Base-by-base conservation (phyloP, 92 coral and sea anemone species). In the Paragorgia papillata region DNA sequence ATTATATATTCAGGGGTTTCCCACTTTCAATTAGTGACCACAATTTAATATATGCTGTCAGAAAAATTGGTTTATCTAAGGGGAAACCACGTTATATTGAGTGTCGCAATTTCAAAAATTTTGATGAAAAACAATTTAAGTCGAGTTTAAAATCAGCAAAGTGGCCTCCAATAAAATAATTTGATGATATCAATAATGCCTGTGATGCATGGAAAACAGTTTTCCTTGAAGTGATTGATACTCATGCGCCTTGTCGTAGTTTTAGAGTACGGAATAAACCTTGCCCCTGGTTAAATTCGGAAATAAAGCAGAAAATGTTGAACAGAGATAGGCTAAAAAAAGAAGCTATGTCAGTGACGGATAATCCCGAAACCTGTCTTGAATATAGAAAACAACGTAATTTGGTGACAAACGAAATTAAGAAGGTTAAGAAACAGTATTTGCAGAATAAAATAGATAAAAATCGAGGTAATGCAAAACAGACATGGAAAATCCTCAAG, bases 231-330 rank as follows among this genome's bases (percentile, higher is more conserved):
- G 56, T 80, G n/a, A 3, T 74, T 48, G 81, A 63, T 51, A 82
- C 50, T 57, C 58, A 83, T 61, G 68, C 53, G 28, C 82, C 82
- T 63, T 57, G 57, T 54, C 75, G 79, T 28, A 75, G 56, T 25
- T 15, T 58, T 27, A 83, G 57, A 66, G 69, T 66, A 18, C 75
- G 79, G 25, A 83, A 76, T 28, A 76, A 83, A 77, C 83, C 83
- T 10, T 75, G 69, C 58, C 83, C 79, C 27, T 83, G 82, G 87
- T 20, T 76, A 9, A 75, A 83, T 43, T 43, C 87, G 29, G 43
- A 34, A 30, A 25, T 74, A 15, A 82, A 82, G 67, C 54, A 58
- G 29, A 9, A 31, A n/a, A 82, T 82, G 82, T 55, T 74, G 65
- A 33, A 27, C 31, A 50, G 82, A 31, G 82, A 74, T 76, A 62